phyloP scores from a whole-genome alignment of 2,113 vertebrate species.

The Oryzias curvinotus region DNA sequence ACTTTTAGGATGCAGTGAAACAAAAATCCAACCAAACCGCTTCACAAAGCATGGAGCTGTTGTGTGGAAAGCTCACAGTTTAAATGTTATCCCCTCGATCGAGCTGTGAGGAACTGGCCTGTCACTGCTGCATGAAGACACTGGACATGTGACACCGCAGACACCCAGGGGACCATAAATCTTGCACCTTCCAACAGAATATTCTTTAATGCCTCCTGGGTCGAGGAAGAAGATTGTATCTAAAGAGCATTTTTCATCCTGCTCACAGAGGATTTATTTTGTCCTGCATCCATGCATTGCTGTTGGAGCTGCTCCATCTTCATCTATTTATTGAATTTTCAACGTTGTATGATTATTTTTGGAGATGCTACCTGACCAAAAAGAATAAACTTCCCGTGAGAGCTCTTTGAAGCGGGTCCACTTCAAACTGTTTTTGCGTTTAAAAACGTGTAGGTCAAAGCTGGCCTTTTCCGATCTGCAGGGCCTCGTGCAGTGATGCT shows the following conservation, averaged over 20 bases:
- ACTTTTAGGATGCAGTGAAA: no score
- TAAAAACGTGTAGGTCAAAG: not conserved
- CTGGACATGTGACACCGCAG: conserved; percentile 22
- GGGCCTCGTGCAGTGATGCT: conserved; percentile 6
- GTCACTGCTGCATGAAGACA: conserved; percentile 32
- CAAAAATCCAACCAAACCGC: no score
- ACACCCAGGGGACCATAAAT: conserved; percentile 51
- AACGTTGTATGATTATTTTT: no score
- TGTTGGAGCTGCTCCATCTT: not conserved
- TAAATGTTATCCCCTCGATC: conserved; percentile 6
- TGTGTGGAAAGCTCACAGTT: not conserved
- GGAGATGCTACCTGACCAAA: no score
- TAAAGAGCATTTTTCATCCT: conserved; percentile 48
- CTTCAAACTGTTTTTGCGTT: no score
- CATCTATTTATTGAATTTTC: no score
- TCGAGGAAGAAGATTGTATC: conserved; percentile 23
- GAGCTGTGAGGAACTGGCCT: conserved; percentile 3
- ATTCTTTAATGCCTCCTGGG: conserved; percentile 24
- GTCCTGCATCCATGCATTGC: not conserved
- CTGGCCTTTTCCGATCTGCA: conserved; percentile 1
- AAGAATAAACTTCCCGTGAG: no score
- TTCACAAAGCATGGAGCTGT: not conserved
- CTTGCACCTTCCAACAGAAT: conserved; percentile 20
- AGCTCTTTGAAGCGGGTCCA: no score
- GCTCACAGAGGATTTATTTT: conserved; percentile 32